phyloP scores from a whole-genome alignment of 2,888 invertebrate species.

The Copidosoma aretas region DNA sequence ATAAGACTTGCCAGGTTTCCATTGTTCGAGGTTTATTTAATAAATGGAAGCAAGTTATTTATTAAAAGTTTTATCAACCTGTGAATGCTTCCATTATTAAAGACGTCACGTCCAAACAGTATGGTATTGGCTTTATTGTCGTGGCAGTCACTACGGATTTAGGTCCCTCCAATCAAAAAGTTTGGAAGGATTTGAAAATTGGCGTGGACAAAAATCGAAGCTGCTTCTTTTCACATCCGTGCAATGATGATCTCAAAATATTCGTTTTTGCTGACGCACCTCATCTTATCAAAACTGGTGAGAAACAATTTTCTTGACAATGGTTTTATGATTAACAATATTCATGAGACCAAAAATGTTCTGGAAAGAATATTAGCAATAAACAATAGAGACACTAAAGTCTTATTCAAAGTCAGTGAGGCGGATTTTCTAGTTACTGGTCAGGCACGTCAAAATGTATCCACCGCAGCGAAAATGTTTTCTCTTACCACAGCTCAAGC shows the following conservation, averaged over 20 bases:
- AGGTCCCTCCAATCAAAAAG: constrained; percentile 35
- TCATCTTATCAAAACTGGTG: constrained; percentile 2
- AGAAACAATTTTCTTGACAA: constrained; percentile 17
- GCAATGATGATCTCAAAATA: background rate
- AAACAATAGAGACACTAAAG: constrained; percentile 10
- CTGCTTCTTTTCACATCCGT: constrained; percentile 9
- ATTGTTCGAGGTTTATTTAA: constrained; percentile 27
- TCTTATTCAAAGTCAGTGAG: background rate
- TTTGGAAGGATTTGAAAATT: background rate
- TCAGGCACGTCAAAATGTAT: constrained; percentile 15
- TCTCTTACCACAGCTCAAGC: constrained; percentile 18
- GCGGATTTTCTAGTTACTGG: constrained; percentile 2
- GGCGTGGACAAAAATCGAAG: background rate
- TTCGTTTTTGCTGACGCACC: constrained; percentile 13
- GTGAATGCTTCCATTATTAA: constrained; percentile 44
- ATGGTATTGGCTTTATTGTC: constrained; percentile 42
- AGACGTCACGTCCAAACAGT: constrained; percentile 41
- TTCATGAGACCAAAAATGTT: too few species aligned
- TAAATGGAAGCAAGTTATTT: constrained; percentile 48
- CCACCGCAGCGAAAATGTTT: constrained; percentile 16
- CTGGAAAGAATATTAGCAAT: constrained; percentile 8
- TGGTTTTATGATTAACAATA: too few species aligned
- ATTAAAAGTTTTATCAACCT: constrained; percentile 45
- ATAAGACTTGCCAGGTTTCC: background rate
- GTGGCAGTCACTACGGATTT: constrained; percentile 48